phyloP scores from a whole-genome alignment of 2,797 vertebrate genomes.

The Carapus acus region DNA sequence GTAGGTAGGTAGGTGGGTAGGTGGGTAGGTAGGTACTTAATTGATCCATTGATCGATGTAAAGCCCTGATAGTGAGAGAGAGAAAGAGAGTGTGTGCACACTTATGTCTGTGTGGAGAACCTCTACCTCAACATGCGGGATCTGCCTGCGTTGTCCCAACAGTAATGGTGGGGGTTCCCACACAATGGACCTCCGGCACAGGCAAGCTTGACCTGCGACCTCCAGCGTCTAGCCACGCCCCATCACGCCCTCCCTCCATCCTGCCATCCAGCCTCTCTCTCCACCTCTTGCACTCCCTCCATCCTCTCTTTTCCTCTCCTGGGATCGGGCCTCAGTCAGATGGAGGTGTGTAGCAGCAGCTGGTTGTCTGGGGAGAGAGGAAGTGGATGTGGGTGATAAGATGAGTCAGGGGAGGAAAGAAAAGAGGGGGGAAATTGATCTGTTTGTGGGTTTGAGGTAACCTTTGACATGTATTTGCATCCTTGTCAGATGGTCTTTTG shows the following conservation, averaged over 20 bases:
- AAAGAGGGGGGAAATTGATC: constrained; percentile 32
- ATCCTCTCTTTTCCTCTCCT: constrained; percentile 49
- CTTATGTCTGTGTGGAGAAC: constrained; percentile 8
- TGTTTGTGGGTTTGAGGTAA: constrained; percentile 29
- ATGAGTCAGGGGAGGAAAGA: constrained; percentile 11
- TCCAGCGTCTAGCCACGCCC: constrained; percentile 61
- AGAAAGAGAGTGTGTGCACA: constrained; percentile 10
- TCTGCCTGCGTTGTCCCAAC: constrained; percentile 26
- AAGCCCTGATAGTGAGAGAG: no score
- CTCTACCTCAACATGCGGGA: neutral
- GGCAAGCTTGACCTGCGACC: constrained; percentile 60
- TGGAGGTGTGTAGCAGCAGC: constrained; percentile 61
- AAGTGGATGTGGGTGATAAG: constrained; percentile 36
- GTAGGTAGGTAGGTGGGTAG: no score
- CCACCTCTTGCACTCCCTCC: constrained; percentile 32
- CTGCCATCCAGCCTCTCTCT: constrained; percentile 31
- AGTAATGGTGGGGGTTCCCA: constrained; percentile 16
- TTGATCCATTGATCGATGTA: no score
- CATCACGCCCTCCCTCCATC: constrained; percentile 48
- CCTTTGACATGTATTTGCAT: constrained; percentile 37
- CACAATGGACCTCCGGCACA: constrained; percentile 51
- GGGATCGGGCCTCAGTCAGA: constrained; percentile 45
- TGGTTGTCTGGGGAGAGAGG: constrained; percentile 50
- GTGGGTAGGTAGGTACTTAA: no score
- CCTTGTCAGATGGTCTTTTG: constrained; percentile 11